These are phyloP conservation scores for Helogale parvula DNA, from an alignment of 2,113 vertebrate genomes.

Conservation along the genomic window DNA sequence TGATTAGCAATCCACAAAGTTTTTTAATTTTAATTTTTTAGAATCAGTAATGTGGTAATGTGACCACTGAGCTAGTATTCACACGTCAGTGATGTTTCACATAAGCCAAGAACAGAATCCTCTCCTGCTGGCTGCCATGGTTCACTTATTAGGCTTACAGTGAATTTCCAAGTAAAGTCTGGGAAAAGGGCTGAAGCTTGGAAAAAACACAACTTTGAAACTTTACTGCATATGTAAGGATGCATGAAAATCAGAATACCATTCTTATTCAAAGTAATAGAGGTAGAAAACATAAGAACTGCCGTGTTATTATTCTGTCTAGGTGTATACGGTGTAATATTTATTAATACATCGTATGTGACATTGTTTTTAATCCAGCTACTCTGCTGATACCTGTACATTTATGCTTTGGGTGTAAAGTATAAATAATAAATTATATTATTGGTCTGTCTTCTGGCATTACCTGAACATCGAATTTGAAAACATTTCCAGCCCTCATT, in stretches of 20 bases:
- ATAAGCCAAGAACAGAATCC: not conserved
- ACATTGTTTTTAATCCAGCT: not conserved
- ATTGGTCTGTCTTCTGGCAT: slow-evolving; percentile 5
- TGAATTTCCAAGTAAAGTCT: not conserved
- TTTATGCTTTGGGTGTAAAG: not conserved
- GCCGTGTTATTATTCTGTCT: not conserved
- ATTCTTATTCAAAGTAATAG: not conserved
- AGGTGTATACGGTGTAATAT: not conserved
- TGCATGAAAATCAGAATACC: not conserved
- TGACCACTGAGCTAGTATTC: not conserved
- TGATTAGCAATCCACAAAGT: not conserved
- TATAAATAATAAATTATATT: not conserved
- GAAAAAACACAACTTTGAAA: not conserved
- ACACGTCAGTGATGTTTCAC: not conserved
- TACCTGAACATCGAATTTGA: slow-evolving; percentile 36
- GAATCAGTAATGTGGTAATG: not conserved
- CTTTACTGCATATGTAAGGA: not conserved
- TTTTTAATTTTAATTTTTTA: not conserved
- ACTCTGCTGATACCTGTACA: not conserved
- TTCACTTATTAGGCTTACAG: not conserved
- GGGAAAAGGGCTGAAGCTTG: not conserved
- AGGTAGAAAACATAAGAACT: not conserved
- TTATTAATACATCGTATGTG: not conserved
- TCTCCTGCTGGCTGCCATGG: not conserved
- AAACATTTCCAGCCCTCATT: not conserved